Percentiles rank a stretch among this genome's conserved stretches.
Conservation (phyloP, 2,113 vertebrate species). For the Sisor rabdophorus region DNA sequence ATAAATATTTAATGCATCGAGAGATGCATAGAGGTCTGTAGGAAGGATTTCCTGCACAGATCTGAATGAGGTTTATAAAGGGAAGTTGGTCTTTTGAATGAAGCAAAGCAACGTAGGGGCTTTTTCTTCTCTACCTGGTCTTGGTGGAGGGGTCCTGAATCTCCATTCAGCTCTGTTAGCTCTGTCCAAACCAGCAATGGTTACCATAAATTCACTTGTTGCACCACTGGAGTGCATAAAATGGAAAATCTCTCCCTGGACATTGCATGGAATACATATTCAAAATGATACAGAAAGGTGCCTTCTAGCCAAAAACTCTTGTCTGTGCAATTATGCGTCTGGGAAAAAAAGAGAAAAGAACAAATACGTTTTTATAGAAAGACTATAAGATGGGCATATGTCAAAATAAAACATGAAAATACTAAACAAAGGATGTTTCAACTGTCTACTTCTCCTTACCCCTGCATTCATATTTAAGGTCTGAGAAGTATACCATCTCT, state of each 20-base stretch:
- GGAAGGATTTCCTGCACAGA: conserved; percentile 58
- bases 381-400: too few species aligned
- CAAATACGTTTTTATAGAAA: conserved; percentile 7
- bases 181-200: conserved; percentile 61
- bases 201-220: conserved; percentile 74
- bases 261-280: conserved; percentile 66
- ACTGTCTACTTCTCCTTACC: conserved; percentile 68
- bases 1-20: conserved; percentile 11
- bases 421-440: background rate
- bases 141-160: conserved; percentile 60
- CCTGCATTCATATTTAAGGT: conserved; percentile 99
- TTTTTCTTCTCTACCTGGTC: conserved; percentile 58
- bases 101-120: conserved; percentile 50
- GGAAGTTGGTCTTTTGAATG: conserved; percentile 55
- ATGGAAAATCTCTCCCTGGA: conserved; percentile 73
- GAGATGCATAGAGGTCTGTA: conserved; percentile 66
- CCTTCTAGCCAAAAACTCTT: conserved; percentile 76
- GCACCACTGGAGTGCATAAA: conserved; percentile 70
- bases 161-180: conserved; percentile 58
- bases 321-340: conserved; percentile 81
- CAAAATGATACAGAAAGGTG: conserved; percentile 83
- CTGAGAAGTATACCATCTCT: conserved; percentile 99
- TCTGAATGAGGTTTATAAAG: conserved; percentile 67
- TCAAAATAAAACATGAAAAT: background rate
- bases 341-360: conserved; percentile 46